Conservation (phyloP, 2,888 invertebrate species). For the Eurois occulta region DNA sequence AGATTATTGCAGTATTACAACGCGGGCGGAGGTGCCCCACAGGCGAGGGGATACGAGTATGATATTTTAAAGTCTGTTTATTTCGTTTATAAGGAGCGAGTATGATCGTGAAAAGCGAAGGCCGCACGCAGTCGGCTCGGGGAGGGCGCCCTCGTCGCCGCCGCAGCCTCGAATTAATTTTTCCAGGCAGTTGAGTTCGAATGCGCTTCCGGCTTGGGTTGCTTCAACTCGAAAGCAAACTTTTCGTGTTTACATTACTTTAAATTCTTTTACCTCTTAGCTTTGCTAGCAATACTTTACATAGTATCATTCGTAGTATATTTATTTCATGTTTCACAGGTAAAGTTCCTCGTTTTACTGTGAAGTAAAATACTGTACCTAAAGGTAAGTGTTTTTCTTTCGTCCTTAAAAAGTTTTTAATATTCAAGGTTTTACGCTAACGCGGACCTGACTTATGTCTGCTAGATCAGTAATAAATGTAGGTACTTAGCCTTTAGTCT, state of each 20-base stretch:
- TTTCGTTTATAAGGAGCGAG: constrained; percentile 78
- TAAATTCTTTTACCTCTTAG: constrained; percentile 87
- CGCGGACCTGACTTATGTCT: constrained; percentile 9
- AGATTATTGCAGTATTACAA: constrained; percentile 66
- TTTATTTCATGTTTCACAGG: constrained; percentile 74
- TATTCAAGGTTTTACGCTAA: constrained; percentile 36
- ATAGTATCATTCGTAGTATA: constrained; percentile 80
- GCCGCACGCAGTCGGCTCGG: constrained; percentile 66
- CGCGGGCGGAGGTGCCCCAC: constrained; percentile 56
- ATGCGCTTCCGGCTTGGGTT: constrained; percentile 88
- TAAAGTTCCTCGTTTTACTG: constrained; percentile 59
- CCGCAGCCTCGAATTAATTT: constrained; percentile 87
- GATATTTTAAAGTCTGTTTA: constrained; percentile 77
- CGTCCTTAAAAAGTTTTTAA: constrained; percentile 30
- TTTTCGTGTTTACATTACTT: constrained; percentile 89
- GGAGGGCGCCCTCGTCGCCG: constrained; percentile 74
- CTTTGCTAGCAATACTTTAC: constrained; percentile 84
- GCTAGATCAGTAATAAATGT: constrained; percentile 21
- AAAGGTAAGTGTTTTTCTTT: constrained; percentile 44
- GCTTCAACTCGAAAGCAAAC: constrained; percentile 88
- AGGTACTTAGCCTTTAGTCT: constrained; percentile 30
- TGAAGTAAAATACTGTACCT: constrained; percentile 47
- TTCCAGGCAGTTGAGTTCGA: constrained; percentile 89
- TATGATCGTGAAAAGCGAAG: constrained; percentile 78
- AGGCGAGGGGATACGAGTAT: constrained; percentile 69